Evolutionary conservation across 2,113 vertebrate species (phyloP), one percentile per base, ranked within the genome.

Genomic region (Sigmodon hispidus): DNA sequence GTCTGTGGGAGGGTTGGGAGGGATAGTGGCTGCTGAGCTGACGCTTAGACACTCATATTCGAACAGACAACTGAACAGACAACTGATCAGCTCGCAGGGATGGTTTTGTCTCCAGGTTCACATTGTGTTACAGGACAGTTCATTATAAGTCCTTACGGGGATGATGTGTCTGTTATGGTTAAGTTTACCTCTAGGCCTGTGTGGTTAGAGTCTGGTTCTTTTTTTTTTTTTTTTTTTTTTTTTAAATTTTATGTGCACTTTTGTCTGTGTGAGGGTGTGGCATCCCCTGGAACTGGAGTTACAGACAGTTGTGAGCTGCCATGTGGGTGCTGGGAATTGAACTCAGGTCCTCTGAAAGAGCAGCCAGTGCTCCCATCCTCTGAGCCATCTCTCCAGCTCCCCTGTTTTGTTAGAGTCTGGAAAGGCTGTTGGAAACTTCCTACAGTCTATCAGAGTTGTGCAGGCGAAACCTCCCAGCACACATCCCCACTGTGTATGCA

Each of bases 371-470:
- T 40, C 19, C 7, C 3, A 40, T 40, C 69, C 7, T 3, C 36
- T 72, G 19, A 21, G 69, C n/a, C 69, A 10, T 72, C 69, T 40
- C 69, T 72, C 69, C n/a, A 72, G 69, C 36, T 19, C 36, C 19
- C n/a, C 48, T 13, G 12, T 0, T 10, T 48, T 22, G 59, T 19
- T 34, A 31, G n/a, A 63, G 26, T 63, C 40, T 84, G 57, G 57
- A 61, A 50, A 1, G 0, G 1, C 48, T 0, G 1, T 2, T 5
- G 9, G 21, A 45, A 73, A 10, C 19, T 19, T 8, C 5, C 7
- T 40, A 7, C 12, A 31, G 81, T 36, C 57, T 26, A 29, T 7
- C 3, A 31, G 26, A 24, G 31, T n/a, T 52, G 34, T 55, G 34
- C 34, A 34, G 8, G 4, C n/a, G 52, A 59, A 29, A 19, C 4